Evolutionary conservation across 2,113 vertebrate species (phyloP), one percentile per base, ranked within the genome.

Genomic region (Atherinomorus stipes): DNA sequence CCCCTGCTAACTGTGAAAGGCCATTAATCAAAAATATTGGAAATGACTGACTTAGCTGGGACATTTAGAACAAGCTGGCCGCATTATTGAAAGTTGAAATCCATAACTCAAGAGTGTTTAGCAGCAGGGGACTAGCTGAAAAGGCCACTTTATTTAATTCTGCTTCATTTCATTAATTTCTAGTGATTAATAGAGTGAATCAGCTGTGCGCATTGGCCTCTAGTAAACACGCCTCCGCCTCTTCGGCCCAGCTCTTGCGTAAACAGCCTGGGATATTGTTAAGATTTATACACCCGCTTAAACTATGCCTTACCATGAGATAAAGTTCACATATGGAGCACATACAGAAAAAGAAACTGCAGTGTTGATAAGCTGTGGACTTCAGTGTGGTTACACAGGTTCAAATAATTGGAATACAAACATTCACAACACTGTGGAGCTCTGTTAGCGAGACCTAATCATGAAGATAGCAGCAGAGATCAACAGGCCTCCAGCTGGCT

Each of bases 141-240:
- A 10, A 25, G 5, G n/a, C 34, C 70, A n/a, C 19, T 68, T 62
- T 51, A 16, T 57, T 62, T n/a, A 47, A 9, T 19, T 47, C 7
- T 19, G 16, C 70, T 38, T 38, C n/a, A 11, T n/a, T 71, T 59
- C 49, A 59, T 53, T 11, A 7, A 0, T n/a, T 69, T 19, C 42
- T 57, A 28, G 38, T 42, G 40, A 44, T 31, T 68, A 1, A 65
- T 3, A 19, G 44, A 22, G 50, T 80, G 70, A 84, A 81, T 59
- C 2, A 15, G 15, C 45, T 42, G 60, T 71, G 37, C 69, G 69
- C 80, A n/a, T 62, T 25, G 26, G 22, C n/a, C 3, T 42, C 22
- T 60, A 44, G 63, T 62, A 72, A 78, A 73, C 76, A 64, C 5
- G 40, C 25, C 31, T 34, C 31, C 31, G 3, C 31, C 11, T 23